Percentiles rank a stretch among this genome's conserved stretches.
phyloP scores from a whole-genome alignment of 1,140 invertebrate species.

The Myzus persicae region DNA sequence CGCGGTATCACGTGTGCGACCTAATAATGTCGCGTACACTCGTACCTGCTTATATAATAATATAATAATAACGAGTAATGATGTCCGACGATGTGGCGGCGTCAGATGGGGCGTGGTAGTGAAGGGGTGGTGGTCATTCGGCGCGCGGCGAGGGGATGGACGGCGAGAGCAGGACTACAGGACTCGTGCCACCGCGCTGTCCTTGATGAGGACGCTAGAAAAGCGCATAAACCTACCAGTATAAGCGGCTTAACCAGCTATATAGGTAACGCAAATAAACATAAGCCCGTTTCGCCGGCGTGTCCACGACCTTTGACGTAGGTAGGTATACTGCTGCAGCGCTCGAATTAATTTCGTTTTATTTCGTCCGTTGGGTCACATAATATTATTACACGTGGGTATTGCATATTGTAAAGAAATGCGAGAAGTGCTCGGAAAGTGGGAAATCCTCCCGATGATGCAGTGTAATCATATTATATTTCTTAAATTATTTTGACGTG shows the following conservation, averaged over 20 bases:
- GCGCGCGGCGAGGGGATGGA: not conserved
- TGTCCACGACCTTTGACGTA: not conserved
- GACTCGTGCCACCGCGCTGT: not conserved
- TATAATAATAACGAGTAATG: not conserved
- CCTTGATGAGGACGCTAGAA: slow-evolving; percentile 20
- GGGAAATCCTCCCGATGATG: not conserved
- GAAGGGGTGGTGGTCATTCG: not conserved
- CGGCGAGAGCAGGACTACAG: too few species aligned
- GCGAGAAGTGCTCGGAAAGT: not conserved
- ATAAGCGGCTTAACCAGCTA: slow-evolving; percentile 32
- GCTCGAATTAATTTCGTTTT: slow-evolving; percentile 22
- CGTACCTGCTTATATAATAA: not conserved
- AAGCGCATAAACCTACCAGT: slow-evolving; percentile 7
- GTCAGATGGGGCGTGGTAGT: not conserved
- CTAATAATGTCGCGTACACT: not conserved
- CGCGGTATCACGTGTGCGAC: not conserved
- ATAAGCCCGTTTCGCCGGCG: slow-evolving; percentile 20
- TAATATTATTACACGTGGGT: not conserved
- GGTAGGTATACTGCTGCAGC: not conserved
- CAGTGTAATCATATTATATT: too few species aligned
- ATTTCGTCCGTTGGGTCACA: not conserved
- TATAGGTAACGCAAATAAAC: not conserved
- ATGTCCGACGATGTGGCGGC: not conserved
- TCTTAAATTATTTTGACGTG: not conserved
- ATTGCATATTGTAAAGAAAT: not conserved